Conservation (phyloP, 2,797 vertebrate genomes). For the Falco rusticolus region DNA sequence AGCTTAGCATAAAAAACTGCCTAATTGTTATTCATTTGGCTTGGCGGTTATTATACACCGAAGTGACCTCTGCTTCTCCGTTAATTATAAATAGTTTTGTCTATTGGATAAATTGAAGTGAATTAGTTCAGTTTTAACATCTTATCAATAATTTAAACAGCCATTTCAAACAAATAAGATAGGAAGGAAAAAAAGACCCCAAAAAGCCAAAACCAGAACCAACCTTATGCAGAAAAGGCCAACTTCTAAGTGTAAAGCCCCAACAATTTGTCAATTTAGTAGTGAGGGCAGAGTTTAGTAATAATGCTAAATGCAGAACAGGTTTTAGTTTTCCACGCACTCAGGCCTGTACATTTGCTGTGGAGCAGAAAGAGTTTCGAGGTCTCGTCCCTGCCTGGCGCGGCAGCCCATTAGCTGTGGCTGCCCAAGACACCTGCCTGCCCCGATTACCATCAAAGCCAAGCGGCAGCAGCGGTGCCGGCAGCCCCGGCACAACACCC, state of each 20-base stretch:
- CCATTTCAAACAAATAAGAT: constrained; percentile 54
- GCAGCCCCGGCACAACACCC: neutral
- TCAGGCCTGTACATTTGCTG: neutral
- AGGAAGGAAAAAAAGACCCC: neutral
- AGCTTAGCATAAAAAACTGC: constrained; percentile 25
- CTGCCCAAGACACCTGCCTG: constrained; percentile 84
- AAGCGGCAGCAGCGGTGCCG: constrained; percentile 32
- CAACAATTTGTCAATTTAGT: neutral
- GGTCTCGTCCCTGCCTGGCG: constrained; percentile 71
- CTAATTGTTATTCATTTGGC: constrained; percentile 61
- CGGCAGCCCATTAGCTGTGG: constrained; percentile 81
- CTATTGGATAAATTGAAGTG: constrained; percentile 63
- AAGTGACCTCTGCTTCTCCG: constrained; percentile 69
- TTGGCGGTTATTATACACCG: neutral
- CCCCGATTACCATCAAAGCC: constrained; percentile 81
- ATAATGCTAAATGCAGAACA: neutral
- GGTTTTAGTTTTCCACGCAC: neutral
- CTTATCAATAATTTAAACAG: constrained; percentile 74
- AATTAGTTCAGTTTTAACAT: constrained; percentile 72
- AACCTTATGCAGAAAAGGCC: neutral
- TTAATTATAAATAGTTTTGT: constrained; percentile 80
- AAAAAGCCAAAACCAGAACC: neutral
- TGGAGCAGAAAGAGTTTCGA: constrained; percentile 20
- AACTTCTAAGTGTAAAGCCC: neutral
- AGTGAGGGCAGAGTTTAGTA: neutral